Percentiles rank a stretch among this genome's conserved stretches.
Conservation (phyloP, 2,888 invertebrate genomes). For the Achlya flavicornis region DNA sequence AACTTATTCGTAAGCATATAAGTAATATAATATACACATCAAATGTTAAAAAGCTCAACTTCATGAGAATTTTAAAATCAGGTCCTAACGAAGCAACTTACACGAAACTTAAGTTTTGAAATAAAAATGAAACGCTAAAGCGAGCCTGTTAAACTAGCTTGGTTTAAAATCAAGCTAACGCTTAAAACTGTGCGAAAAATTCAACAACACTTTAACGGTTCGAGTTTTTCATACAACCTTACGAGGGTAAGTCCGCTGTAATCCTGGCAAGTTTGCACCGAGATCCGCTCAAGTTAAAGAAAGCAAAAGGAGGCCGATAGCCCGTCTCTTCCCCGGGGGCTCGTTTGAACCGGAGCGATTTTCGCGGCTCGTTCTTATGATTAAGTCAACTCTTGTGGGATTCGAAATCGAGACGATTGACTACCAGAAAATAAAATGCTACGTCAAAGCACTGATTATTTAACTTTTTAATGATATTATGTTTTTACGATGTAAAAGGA, state of each 20-base stretch:
- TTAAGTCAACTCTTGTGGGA: slow-evolving; percentile 79
- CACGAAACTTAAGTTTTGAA: slow-evolving; percentile 13
- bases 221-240: slow-evolving; percentile 55
- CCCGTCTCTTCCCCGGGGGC: slow-evolving; percentile 63
- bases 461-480: slow-evolving; percentile 10
- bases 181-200: slow-evolving; percentile 56
- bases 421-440: slow-evolving; percentile 38
- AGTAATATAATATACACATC: too few species aligned
- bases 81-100: neutral
- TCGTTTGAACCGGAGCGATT: slow-evolving; percentile 78
- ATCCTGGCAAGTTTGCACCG: slow-evolving; percentile 59
- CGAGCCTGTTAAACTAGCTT: slow-evolving; percentile 9
- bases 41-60: neutral
- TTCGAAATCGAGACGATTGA: slow-evolving; percentile 49
- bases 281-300: slow-evolving; percentile 24
- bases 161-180: slow-evolving; percentile 36
- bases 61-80: neutral
- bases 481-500: too few species aligned
- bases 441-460: slow-evolving; percentile 22
- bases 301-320: slow-evolving; percentile 63
- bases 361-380: slow-evolving; percentile 80
- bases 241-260: slow-evolving; percentile 60
- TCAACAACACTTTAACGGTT: slow-evolving; percentile 58
- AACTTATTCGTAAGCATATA: too few species aligned
- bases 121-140: slow-evolving; percentile 11